phyloP scores from a whole-genome alignment of 2,113 vertebrate genomes.

The Zingel zingel region DNA sequence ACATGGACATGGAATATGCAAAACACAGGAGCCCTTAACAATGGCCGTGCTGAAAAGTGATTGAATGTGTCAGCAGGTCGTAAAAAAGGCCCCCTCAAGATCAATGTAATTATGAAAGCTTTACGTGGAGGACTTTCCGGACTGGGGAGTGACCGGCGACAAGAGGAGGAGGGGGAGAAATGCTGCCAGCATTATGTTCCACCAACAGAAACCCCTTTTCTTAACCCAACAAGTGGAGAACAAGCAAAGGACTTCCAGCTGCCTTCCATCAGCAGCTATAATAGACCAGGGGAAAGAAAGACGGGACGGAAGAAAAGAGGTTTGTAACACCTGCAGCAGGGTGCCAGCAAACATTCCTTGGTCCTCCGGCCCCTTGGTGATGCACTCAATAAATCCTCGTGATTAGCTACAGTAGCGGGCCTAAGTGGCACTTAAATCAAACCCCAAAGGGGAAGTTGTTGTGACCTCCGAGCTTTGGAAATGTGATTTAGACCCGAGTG shows the following conservation, averaged over 20 bases:
- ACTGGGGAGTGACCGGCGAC: conserved; percentile 50
- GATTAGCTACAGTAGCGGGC: conserved; percentile 76
- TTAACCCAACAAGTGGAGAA: conserved; percentile 58
- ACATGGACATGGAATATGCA: conserved; percentile 74
- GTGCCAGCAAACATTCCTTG: conserved; percentile 66
- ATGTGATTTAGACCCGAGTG: conserved; percentile 48
- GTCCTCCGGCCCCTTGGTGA: conserved; percentile 49
- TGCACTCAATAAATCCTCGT: conserved; percentile 79
- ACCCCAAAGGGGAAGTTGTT: conserved; percentile 59
- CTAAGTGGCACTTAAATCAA: conserved; percentile 70
- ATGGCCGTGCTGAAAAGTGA: conserved; percentile 69
- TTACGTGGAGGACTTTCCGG: conserved; percentile 65
- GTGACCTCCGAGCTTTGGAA: conserved; percentile 64
- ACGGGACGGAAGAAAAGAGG: conserved; percentile 43
- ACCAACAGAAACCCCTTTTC: conserved; percentile 49
- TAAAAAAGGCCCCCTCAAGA: conserved; percentile 78
- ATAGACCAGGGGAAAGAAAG: conserved; percentile 35
- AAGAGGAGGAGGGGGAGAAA: conserved; percentile 30
- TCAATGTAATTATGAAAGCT: conserved; percentile 75
- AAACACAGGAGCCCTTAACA: conserved; percentile 70
- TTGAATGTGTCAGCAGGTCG: conserved; percentile 72
- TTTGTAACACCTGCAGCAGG: conserved; percentile 73
- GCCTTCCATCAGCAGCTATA: conserved; percentile 71
- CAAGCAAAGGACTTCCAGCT: conserved; percentile 66
- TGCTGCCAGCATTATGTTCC: conserved; percentile 42